phyloP scores from a whole-genome alignment of 2,113 vertebrate genomes.

The Centrocercus urophasianus region DNA sequence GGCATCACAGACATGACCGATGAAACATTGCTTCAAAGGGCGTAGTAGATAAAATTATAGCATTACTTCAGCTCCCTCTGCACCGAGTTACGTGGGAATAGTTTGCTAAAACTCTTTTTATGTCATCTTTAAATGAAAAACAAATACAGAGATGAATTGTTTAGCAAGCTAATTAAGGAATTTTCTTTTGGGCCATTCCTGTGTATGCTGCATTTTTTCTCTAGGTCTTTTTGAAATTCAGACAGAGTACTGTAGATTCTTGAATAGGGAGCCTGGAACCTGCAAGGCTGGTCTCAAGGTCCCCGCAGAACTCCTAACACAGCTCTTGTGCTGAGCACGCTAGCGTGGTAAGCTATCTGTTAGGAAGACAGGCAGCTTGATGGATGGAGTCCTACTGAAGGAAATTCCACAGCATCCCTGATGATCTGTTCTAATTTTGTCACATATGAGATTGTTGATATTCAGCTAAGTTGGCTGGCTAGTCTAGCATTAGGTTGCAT shows the following conservation, averaged over 20 bases:
- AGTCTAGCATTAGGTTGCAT: neutral
- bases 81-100: neutral
- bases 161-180: neutral
- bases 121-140: constrained; percentile 34
- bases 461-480: neutral
- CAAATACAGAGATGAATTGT: neutral
- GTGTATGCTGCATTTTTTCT: neutral
- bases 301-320: neutral
- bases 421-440: neutral
- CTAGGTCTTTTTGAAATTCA: neutral
- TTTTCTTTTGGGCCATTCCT: neutral
- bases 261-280: neutral
- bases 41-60: constrained; percentile 23
- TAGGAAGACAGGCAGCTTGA: neutral
- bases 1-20: neutral
- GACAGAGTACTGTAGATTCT: neutral
- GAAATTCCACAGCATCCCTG: neutral
- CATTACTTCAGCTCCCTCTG: constrained; percentile 4
- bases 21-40: constrained; percentile 34
- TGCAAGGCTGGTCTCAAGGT: neutral
- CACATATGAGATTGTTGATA: neutral
- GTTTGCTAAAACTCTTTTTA: constrained; percentile 10
- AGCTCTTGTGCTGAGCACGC: neutral
- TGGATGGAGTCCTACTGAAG: neutral
- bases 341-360: rapidly evolving